Base-by-base conservation (phyloP, 2,113 vertebrate species). In the Sus scrofa region DNA sequence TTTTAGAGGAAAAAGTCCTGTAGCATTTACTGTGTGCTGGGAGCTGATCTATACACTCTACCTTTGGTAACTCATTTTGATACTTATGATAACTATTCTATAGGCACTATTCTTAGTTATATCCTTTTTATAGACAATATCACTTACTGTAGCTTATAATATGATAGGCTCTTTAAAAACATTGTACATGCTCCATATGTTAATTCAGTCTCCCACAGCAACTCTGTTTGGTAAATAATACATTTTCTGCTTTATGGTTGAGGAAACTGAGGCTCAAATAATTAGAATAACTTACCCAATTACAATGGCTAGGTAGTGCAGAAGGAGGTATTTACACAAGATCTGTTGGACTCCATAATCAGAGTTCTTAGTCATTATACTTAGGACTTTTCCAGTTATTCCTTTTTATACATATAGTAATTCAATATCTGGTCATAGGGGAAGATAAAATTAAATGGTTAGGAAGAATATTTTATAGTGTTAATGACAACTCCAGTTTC, bases 111-210 rank as follows among this genome's bases (percentile, higher is more conserved):
- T 22, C 56, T 52, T 71, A 65, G 30, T 74, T 87, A 34, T 54
- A 20, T 27, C 1, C 1, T 39, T 88, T 86, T 68, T 63, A 67
- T 0, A 71, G 9, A 52, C 1, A n/a, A 15, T 12, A 54, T 3
- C 0, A 1, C n/a, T 78, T 79, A n/a, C 7, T 50, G 0, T 1
- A 7, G 1, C 83, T 75, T 63, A 27, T 2, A 70, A 56, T 37
- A 65, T 71, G 10, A 50, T 20, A 63, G 16, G 22, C 10, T 7
- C 7, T 58, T 0, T 79, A 83, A 75, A 79, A 39, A 14, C 4
- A 24, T 73, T 92, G 82, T 73, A 85, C 91, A 71, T n/a, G 1
- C 0, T 54, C 4, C 7, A 65, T 79, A 37, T 22, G 6, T 44
- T 7, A 44, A 44, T 52, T 74, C 22, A 81, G 2, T 54, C 2